Percentiles rank a stretch among this genome's conserved stretches.
Evolutionary conservation across 1,140 invertebrate genomes (phyloP).

Genomic region (Drosophila murphyi): DNA sequence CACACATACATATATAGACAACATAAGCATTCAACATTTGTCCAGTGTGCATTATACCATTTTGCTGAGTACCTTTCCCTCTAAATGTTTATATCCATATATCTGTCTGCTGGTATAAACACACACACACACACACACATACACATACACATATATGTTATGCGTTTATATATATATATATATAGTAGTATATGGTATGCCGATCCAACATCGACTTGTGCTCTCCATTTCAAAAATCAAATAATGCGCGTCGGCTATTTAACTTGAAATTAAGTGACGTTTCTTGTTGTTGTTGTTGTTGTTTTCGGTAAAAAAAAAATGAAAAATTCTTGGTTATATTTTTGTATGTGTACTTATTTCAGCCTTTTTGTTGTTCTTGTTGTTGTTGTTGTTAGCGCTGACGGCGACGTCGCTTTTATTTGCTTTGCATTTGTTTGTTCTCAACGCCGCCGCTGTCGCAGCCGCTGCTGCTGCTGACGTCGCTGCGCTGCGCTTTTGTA

Average conservation of each 20-base stretch:
- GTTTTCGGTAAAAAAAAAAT: constrained; percentile 36
- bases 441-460: constrained; percentile 31
- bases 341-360: constrained; percentile 45
- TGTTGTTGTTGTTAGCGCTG: constrained; percentile 70
- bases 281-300: constrained; percentile 66
- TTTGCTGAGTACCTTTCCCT: neutral
- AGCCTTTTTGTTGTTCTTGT: constrained; percentile 43
- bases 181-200: constrained; percentile 15
- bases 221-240: constrained; percentile 81
- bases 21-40: constrained; percentile 8
- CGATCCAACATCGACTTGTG: constrained; percentile 61
- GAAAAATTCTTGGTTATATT: constrained; percentile 33
- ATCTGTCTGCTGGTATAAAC: neutral
- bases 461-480: constrained; percentile 30
- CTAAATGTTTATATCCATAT: constrained; percentile 18
- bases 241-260: constrained; percentile 81
- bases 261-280: constrained; percentile 81
- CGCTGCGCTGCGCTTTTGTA: constrained; percentile 52
- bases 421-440: constrained; percentile 80
- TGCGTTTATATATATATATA: neutral
- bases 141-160: neutral
- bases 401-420: constrained; percentile 50
- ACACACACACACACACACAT: neutral
- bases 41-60: constrained; percentile 7
- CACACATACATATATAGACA: neutral